Evolutionary conservation across 2,888 invertebrate genomes (phyloP).

Genomic region (Tetropium fuscum): DNA sequence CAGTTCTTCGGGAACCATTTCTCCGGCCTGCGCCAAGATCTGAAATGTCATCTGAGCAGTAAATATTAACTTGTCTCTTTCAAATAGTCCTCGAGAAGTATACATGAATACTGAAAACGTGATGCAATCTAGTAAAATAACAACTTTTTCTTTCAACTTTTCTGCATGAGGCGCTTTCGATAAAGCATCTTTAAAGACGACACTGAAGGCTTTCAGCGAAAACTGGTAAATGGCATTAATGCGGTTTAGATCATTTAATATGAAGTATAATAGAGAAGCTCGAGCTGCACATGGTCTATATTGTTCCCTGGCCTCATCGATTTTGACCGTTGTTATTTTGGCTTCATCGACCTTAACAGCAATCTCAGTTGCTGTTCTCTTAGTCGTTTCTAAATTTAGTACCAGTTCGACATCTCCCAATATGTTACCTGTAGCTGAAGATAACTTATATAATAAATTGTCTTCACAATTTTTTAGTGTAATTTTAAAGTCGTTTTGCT

Average conservation of each 20-base stretch:
- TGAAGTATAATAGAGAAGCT: conserved; percentile 93
- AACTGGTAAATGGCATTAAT: conserved; percentile 97
- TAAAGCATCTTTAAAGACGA: conserved; percentile 90
- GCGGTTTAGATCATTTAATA: conserved; percentile 90
- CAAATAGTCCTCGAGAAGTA: conserved; percentile 91
- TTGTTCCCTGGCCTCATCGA: conserved; percentile 91
- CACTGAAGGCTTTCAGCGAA: conserved; percentile 93
- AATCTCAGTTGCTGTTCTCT: conserved; percentile 92
- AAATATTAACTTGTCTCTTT: conserved; percentile 92
- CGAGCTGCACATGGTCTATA: conserved; percentile 88
- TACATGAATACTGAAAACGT: conserved; percentile 89
- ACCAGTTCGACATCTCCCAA: conserved; percentile 91
- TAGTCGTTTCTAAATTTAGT: conserved; percentile 92
- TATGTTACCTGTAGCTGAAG: conserved; percentile 93
- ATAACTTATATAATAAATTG: conserved; percentile 85
- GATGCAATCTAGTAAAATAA: conserved; percentile 86
- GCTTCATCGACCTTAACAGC: conserved; percentile 89
- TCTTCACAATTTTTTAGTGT: conserved; percentile 92
- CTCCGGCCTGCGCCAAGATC: conserved; percentile 73
- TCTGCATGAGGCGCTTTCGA: conserved; percentile 75
- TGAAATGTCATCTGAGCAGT: conserved; percentile 83
- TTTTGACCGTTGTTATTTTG: conserved; percentile 85
- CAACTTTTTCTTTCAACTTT: conserved; percentile 78
- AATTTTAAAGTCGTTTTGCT: conserved; percentile 96
- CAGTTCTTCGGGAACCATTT: conserved; percentile 80